phyloP scores from a whole-genome alignment of 2,888 invertebrate genomes.

The Leptothorax acervorum region DNA sequence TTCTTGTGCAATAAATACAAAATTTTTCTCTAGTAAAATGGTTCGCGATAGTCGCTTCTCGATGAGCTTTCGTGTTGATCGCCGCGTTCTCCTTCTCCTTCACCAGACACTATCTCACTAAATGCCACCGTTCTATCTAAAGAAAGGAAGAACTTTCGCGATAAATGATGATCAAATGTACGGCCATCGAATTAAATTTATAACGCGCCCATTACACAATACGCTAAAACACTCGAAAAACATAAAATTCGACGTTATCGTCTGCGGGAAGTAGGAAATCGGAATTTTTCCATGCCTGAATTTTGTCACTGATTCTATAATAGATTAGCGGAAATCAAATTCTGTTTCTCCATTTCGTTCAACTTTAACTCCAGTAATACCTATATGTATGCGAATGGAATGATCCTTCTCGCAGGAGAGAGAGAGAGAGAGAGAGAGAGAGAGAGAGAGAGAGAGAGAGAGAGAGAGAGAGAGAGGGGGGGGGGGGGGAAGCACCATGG shows the following conservation, averaged over 20 bases:
- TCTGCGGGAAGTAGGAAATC: background rate
- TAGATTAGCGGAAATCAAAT: background rate
- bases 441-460: background rate
- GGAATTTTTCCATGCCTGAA: background rate
- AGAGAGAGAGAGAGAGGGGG: too few species aligned
- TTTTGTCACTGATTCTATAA: slow-evolving; percentile 1
- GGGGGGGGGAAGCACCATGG: slow-evolving; percentile 8
- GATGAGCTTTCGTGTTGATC: background rate
- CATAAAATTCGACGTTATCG: slow-evolving; percentile 1
- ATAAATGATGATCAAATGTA: slow-evolving; percentile 8
- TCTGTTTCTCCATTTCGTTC: background rate
- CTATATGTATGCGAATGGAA: background rate
- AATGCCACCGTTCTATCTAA: background rate
- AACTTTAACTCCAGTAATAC: background rate
- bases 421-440: background rate
- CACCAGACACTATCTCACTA: background rate
- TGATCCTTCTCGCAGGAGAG: background rate
- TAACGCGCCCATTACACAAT: slow-evolving; percentile 2
- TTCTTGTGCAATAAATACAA: slow-evolving; percentile 11
- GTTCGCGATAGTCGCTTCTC: background rate
- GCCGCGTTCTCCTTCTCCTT: background rate
- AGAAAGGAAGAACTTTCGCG: background rate
- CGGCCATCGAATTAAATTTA: background rate
- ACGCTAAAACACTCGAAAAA: slow-evolving; percentile 22
- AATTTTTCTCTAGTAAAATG: slow-evolving; percentile 5